phyloP scores from a whole-genome alignment of 2,797 vertebrate genomes.

The Neostethus bicornis region DNA sequence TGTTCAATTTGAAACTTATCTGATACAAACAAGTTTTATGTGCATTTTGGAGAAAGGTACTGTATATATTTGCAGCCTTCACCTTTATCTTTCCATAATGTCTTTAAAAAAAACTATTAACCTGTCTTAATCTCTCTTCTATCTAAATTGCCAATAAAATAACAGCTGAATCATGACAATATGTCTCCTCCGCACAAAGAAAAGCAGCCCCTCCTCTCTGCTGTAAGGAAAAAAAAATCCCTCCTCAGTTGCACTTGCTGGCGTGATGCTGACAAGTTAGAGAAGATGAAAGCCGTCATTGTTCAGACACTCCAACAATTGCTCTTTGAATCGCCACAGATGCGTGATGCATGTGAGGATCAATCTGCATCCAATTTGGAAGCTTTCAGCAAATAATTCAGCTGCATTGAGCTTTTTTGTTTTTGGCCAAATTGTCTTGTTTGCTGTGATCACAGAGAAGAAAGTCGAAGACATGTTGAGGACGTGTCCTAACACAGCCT shows the following conservation, averaged over 20 bases:
- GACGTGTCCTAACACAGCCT: conserved; percentile 1
- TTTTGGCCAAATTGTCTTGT: conserved; percentile 20
- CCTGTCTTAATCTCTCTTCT: conserved; percentile 19
- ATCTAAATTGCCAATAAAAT: conserved; percentile 18
- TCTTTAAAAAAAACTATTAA: conserved; percentile 18
- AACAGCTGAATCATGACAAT: conserved; percentile 53
- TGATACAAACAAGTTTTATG: too few relatives aligned
- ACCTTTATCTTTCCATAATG: conserved; percentile 25
- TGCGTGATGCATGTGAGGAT: conserved; percentile 43
- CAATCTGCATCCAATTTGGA: conserved; percentile 42
- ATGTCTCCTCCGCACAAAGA: conserved; percentile 59
- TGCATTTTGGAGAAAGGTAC: too few relatives aligned
- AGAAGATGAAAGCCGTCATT: conserved; percentile 64
- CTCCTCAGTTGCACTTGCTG: conserved; percentile 41
- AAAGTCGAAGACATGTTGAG: conserved; percentile 41
- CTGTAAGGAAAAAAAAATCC: conserved; percentile 44
- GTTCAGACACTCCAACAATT: conserved; percentile 63
- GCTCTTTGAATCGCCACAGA: conserved; percentile 63
- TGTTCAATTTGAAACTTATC: too few relatives aligned
- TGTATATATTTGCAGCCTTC: neutral
- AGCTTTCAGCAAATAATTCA: conserved; percentile 9
- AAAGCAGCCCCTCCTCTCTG: conserved; percentile 42
- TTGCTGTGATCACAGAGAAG: conserved; percentile 23
- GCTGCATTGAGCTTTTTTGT: conserved; percentile 3
- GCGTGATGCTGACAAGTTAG: conserved; percentile 53